phyloP scores from a whole-genome alignment of 37 sponge, comb jelly and placozoan species.

The Amphimedon queenslandica region DNA sequence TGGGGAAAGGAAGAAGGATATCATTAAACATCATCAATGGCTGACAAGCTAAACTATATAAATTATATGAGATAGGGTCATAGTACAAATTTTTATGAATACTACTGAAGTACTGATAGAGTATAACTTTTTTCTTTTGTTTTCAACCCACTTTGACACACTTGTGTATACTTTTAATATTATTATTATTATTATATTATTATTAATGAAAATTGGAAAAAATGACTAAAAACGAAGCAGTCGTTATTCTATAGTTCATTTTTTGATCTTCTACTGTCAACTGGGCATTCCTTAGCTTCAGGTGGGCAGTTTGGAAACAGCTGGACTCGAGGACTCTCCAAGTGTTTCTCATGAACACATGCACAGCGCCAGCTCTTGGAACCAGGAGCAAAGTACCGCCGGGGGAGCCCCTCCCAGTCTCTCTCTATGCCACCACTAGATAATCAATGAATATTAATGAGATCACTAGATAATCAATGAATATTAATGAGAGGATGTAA shows the following conservation, averaged over 20 bases:
- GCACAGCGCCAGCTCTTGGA: slow-evolving; percentile 71
- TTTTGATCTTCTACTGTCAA: slow-evolving; percentile 16
- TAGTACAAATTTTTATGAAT: too few relatives aligned
- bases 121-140: too few relatives aligned
- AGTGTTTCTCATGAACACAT: slow-evolving; percentile 68
- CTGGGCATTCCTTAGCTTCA: slow-evolving; percentile 41
- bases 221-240: not conserved
- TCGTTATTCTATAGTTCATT: not conserved
- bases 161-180: too few relatives aligned
- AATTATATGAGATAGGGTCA: too few relatives aligned
- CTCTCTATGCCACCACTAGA: slow-evolving; percentile 87
- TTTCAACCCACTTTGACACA: too few relatives aligned
- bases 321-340: slow-evolving; percentile 64
- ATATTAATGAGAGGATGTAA: too few relatives aligned
- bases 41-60: too few relatives aligned
- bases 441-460: not conserved
- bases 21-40: slow-evolving; percentile 54
- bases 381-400: slow-evolving; percentile 65
- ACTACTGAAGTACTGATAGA: too few relatives aligned
- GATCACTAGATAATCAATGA: not conserved
- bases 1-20: slow-evolving; percentile 33
- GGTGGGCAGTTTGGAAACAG: slow-evolving; percentile 71
- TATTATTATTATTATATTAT: too few relatives aligned
- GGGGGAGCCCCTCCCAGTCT: slow-evolving; percentile 88
- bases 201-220: not conserved